Percentiles rank a stretch among this genome's conserved stretches.
Evolutionary conservation across 2,113 vertebrate genomes (phyloP).

Genomic region (Chelonoidis abingdonii): DNA sequence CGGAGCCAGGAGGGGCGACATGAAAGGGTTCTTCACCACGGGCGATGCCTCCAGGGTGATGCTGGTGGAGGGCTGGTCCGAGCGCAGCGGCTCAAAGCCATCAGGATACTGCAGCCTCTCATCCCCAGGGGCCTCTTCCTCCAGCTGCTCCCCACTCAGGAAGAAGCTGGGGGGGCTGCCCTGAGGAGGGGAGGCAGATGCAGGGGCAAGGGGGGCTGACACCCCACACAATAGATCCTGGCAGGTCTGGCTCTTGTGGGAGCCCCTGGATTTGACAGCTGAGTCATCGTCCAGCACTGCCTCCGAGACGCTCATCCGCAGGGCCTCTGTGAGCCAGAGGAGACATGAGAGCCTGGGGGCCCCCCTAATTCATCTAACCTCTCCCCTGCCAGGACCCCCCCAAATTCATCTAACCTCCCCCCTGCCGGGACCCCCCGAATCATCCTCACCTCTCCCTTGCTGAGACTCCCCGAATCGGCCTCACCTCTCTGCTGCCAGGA

Average conservation of each 20-base stretch:
- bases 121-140: background rate
- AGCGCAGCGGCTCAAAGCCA: conserved; percentile 87
- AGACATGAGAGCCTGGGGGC: background rate
- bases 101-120: conserved; percentile 75
- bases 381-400: background rate
- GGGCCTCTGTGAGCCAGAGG: conserved; percentile 63
- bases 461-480: too few relatives aligned
- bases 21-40: conserved; percentile 87
- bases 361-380: background rate
- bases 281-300: conserved; percentile 70
- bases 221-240: conserved; percentile 75
- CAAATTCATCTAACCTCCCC: background rate
- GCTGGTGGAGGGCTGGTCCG: conserved; percentile 69
- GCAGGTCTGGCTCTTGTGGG: conserved; percentile 84
- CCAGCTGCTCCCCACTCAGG: background rate
- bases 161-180: background rate
- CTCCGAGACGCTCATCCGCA: conserved; percentile 88
- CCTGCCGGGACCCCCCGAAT: background rate
- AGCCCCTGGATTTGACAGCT: conserved; percentile 32
- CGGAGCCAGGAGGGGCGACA: conserved; percentile 84
- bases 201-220: background rate
- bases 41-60: conserved; percentile 82
- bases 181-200: conserved; percentile 14
- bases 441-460: background rate
- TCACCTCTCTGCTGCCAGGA: background rate